Evolutionary conservation across 2,888 invertebrate genomes (phyloP), one percentile per base, ranked within the genome.

Genomic region (Phaedon cochleariae): DNA sequence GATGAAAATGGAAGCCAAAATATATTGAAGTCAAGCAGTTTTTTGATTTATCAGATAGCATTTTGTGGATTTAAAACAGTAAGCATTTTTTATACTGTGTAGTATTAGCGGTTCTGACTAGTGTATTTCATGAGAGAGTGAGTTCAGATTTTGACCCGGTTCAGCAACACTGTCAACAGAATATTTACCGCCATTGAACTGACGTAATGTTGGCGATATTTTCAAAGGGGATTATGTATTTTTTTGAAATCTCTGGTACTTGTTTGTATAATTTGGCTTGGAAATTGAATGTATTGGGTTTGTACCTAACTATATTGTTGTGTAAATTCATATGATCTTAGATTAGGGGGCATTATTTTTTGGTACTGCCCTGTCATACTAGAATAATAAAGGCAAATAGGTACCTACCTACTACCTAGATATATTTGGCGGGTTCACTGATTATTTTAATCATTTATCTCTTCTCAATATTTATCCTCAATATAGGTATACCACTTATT

Each of bases 1-100:
- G 64, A 62, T 55, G 46, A 67, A 67, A 61, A 67, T 67, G 67
- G 67, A 64, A 53, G 67, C 67, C 61, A n/a, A 51, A 46, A 61
- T 41, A 61, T 59, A 61, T 58, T 59, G 59, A 61, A 64, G 67
- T 64, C 48, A 53, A 59, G 48, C 54, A 57, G 57, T 67, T 58
- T 59, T 59, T 41, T 60, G 60, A 34, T 57, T 62, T 61, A 31
- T 62, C 26, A 49, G 15, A 48, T 53, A 59, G 15, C 41, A 37
- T 52, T 20, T 54, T 18, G 46, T 54, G 57, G 45, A 46, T 31
- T 53, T 34, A 17, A 34, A 51, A 45, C 31, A 62, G 65, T 65
- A 59, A 65, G 65, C 41, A 41, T 41, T 41, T 15, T 41, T 2
- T 15, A 41, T 15, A 3, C 15, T 41, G 41, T 15, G 41, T 41